phyloP scores from a whole-genome alignment of 2,797 vertebrate genomes.

The Tangara arthus region DNA sequence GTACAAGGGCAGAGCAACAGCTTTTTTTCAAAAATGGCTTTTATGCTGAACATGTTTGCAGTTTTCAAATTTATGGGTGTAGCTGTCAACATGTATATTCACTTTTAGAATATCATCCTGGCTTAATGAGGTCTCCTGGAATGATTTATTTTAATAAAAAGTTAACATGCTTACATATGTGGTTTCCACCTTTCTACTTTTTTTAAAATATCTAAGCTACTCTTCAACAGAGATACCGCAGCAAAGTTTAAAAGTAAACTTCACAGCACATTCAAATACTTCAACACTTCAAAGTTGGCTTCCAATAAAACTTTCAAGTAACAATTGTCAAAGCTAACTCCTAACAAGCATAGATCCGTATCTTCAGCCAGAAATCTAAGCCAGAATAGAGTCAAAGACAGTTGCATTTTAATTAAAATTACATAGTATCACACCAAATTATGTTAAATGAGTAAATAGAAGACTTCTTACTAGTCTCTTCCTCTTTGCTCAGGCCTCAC shows the following conservation, averaged over 20 bases:
- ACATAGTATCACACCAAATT: not conserved
- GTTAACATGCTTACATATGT: slow-evolving; percentile 68
- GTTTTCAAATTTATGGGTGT: slow-evolving; percentile 71
- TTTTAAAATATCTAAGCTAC: not conserved
- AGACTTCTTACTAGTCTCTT: not conserved
- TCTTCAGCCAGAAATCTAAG: not conserved
- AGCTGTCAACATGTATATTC: slow-evolving; percentile 73
- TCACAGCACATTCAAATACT: slow-evolving; percentile 32
- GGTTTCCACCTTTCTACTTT: slow-evolving; percentile 45
- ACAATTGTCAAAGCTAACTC: not conserved
- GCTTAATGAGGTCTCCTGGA: slow-evolving; percentile 73
- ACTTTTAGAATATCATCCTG: slow-evolving; percentile 70
- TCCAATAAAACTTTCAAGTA: slow-evolving; percentile 31
- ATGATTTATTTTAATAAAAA: slow-evolving; percentile 73
- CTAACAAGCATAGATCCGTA: not conserved
- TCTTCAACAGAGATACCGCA: not conserved
- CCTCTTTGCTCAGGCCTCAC: not conserved
- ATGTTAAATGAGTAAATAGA: not conserved
- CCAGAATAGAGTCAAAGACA: not conserved
- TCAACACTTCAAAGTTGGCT: slow-evolving; percentile 52
- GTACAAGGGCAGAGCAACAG: slow-evolving; percentile 58
- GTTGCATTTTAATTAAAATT: not conserved
- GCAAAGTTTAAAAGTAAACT: not conserved
- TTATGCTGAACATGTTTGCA: slow-evolving; percentile 69
- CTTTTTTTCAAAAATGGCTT: slow-evolving; percentile 64